Base-by-base conservation (phyloP, 64 coral and sea anemone species). In the Anthopleura sola region DNA sequence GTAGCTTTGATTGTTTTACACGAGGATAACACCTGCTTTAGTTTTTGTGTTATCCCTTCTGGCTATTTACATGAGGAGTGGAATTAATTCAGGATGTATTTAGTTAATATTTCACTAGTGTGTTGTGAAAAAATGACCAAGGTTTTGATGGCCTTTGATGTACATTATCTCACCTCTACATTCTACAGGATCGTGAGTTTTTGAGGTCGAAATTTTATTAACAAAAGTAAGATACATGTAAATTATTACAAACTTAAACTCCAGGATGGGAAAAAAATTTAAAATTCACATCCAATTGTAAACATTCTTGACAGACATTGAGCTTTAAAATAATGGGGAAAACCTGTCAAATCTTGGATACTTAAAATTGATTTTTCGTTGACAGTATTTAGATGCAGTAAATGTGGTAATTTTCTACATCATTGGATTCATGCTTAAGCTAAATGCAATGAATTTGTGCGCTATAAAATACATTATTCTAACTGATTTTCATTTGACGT, bases 61-160 rank as follows among this genome's bases (percentile, higher is more conserved):
- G 58, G 58, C 16, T 62, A 62, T 62, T 62, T n/a, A 62, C 58
- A 62, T 62, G 21, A 15, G 21, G 21, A 23, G 5, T 24, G 58
- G n/a, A 34, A 71, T 71, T 34, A 15, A 71, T 34, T 34, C 66
- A 71, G 66, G 66, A 71, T 31, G 66, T 71, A n/a, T 34, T 34
- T 62, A 32, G 29, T 71, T 71, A 71, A 71, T 71, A 34, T 71
- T 71, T 71, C 66, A 71, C 66, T 71, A 71, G 66, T 34, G 50
- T 71, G 66, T 34, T 10, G 20, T 26, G 24, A 68, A 8, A 71
- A 71, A 32, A 15, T 16, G 66, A 53, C 50, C 50, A 53, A 31
- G 66, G 29, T 71, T 71, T 71, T 16, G 31, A 34, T 34, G 23
- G 12, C 66, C n/a, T 28, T 12, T 10, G 11, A 26, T 62, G 21